A percentile compares a stretch with the other conserved stretches of the same genome.
phyloP scores from a whole-genome alignment of 2,888 invertebrate genomes.

The Chaitophorus viminalis region DNA sequence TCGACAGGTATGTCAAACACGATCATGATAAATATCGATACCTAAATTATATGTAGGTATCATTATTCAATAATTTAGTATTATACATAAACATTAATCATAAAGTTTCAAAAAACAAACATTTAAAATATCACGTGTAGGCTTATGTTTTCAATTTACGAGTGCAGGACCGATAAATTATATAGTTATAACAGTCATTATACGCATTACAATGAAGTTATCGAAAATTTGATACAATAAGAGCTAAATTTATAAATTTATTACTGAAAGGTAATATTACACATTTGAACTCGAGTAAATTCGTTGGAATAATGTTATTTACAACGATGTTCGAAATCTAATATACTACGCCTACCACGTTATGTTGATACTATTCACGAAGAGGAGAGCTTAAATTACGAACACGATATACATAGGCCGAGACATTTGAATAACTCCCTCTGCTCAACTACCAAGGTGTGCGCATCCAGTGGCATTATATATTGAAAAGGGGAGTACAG shows the following conservation, averaged over 20 bases:
- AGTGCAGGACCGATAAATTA: too few species aligned
- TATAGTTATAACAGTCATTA: not conserved
- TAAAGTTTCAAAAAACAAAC: too few species aligned
- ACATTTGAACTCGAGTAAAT: not conserved
- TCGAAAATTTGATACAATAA: not conserved
- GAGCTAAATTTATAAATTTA: not conserved
- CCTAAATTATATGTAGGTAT: not conserved
- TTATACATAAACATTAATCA: too few species aligned
- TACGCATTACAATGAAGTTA: not conserved
- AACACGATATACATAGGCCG: slow-evolving; percentile 33
- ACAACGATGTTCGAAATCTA: slow-evolving; percentile 30
- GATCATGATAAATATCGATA: not conserved
- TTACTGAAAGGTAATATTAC: not conserved
- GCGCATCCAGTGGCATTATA: slow-evolving; percentile 48
- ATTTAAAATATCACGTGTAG: too few species aligned
- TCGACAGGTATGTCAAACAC: not conserved
- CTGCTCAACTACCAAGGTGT: slow-evolving; percentile 20
- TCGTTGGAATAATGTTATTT: slow-evolving; percentile 29
- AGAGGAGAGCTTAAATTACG: slow-evolving; percentile 54
- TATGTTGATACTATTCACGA: not conserved
- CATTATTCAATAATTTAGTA: not conserved
- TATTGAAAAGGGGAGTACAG: slow-evolving; percentile 53
- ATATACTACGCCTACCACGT: not conserved
- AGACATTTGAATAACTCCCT: slow-evolving; percentile 53
- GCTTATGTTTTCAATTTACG: too few species aligned